Evolutionary conservation across 1,140 invertebrate genomes (phyloP).

Genomic region (Eubasilissa regina): DNA sequence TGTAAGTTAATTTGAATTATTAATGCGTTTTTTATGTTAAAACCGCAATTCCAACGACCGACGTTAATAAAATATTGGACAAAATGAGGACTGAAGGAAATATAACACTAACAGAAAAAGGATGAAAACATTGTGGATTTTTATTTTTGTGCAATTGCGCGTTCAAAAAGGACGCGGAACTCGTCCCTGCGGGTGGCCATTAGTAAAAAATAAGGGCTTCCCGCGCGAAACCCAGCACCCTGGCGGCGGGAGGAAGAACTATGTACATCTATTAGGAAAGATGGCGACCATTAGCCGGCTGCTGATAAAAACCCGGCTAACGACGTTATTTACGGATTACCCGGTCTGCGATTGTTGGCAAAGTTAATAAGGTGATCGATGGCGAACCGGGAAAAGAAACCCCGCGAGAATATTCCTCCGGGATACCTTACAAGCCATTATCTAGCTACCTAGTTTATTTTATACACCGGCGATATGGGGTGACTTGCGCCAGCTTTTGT

Average conservation of each 20-base stretch:
- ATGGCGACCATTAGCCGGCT: background rate
- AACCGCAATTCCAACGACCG: no score
- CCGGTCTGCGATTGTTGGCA: background rate
- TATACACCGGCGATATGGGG: no score
- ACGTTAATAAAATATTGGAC: no score
- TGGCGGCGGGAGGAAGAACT: background rate
- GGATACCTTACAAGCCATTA: no score
- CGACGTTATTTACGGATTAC: conserved; percentile 23
- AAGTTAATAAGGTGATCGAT: conserved; percentile 11
- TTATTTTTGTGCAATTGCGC: background rate
- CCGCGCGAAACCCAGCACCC: background rate
- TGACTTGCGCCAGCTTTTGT: no score
- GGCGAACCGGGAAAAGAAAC: background rate
- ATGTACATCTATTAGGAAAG: background rate
- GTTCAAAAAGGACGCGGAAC: background rate
- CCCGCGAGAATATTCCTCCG: no score
- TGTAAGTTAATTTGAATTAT: no score
- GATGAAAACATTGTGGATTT: background rate
- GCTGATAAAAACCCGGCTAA: conserved; percentile 18
- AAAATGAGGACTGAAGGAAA: no score
- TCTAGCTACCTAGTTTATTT: no score
- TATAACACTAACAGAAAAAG: background rate
- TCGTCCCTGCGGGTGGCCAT: background rate
- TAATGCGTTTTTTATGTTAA: no score
- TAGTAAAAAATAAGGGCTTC: background rate